Evolutionary conservation across 2,113 vertebrate genomes (phyloP), one percentile per base, ranked within the genome.

Genomic region (Gallinago undulata): DNA sequence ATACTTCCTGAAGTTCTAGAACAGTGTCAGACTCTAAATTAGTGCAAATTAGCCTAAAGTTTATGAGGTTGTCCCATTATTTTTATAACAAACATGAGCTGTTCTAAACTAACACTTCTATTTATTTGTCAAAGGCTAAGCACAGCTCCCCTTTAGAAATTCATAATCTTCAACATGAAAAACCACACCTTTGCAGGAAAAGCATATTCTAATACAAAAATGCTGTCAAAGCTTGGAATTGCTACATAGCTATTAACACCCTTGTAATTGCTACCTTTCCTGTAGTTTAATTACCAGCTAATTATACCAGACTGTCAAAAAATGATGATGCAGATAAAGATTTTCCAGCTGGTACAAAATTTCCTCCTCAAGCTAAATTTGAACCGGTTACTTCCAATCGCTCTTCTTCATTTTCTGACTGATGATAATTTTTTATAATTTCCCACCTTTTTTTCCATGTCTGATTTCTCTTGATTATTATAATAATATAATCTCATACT

Each of bases 381-480:
- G 53, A 87, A 75, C 24, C 33, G 73, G 41, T 74, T 81, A 59
- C 16, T 81, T 93, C 43, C 64, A 81, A 60, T 37, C 62, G 57
- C 68, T 67, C 30, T 24, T 69, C 33, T 68, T 87, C 15, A 9
- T 47, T 64, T 80, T 76, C 37, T 35, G 10, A 87, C 74, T 83
- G 35, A 89, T 67, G 67, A 72, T 64, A 82, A 80, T 86, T 94
- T 92, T 68, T 87, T 76, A 28, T 55, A 31, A 83, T 80, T 83
- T 87, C 43, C 43, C 43, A 35, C 41, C 41, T 90, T 91, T 63
- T 25, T 10, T 43, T 45, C 57, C 25, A 50, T 27, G 22, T 55
- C 74, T 93, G 81, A 87, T 86, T 96, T 80, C 28, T 89, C 55
- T 73, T 93, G 56, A 91, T 89, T 89, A 77, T 59, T 73, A 35